A percentile compares a stretch with the other conserved stretches of the same genome.
These are phyloP conservation scores for Eulemur rubriventer DNA, from an alignment of 2,797 vertebrate species.

Conservation along the genomic window DNA sequence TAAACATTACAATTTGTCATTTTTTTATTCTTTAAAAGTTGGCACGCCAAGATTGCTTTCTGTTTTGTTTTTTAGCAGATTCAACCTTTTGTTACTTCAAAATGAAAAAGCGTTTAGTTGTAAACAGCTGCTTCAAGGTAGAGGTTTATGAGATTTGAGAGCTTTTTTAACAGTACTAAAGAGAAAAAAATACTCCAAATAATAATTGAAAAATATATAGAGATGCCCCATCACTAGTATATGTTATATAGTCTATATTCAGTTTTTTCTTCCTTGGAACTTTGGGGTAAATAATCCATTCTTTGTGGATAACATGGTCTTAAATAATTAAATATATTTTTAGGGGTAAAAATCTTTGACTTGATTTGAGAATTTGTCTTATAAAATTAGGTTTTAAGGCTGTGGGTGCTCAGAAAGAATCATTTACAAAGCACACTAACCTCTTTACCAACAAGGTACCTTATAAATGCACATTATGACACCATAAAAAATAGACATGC, in stretches of 20 bases:
- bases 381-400: background rate
- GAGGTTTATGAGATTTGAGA: conserved; percentile 19
- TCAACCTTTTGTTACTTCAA: background rate
- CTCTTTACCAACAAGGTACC: background rate
- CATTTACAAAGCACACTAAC: background rate
- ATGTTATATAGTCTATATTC: background rate
- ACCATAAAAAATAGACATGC: background rate
- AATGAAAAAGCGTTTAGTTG: background rate
- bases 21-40: conserved; percentile 20
- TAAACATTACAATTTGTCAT: background rate
- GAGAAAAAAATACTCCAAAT: background rate
- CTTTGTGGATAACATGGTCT: background rate
- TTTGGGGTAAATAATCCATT: background rate
- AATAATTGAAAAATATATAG: background rate
- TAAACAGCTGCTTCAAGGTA: conserved; percentile 10
- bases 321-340: conserved; percentile 1
- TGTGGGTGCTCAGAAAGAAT: background rate
- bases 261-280: background rate
- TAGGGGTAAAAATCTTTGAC: background rate
- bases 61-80: background rate
- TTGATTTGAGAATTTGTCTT: background rate
- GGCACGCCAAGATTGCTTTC: background rate
- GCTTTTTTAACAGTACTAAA: background rate
- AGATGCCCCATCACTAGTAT: background rate
- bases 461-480: background rate